These are phyloP conservation scores for Choloepus didactylus DNA, from an alignment of 2,797 vertebrate genomes.

Conservation along the genomic window DNA sequence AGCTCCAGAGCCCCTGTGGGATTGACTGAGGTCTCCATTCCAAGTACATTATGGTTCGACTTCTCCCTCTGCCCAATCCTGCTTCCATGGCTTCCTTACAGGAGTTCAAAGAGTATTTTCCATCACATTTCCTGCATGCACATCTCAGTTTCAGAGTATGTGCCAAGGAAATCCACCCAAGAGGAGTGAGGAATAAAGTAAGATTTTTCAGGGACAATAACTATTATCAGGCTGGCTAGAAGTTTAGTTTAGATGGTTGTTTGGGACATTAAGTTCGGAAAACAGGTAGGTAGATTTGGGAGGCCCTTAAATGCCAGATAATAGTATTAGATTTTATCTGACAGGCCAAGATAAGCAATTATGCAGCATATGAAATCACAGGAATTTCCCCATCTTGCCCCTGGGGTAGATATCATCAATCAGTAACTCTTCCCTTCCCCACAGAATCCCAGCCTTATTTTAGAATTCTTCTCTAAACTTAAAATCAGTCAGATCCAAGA, in stretches of 20 bases:
- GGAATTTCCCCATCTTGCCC: not conserved
- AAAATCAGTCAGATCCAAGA: not conserved
- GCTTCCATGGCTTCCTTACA: not conserved
- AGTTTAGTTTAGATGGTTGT: not conserved
- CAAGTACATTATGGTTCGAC: not conserved
- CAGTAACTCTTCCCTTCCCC: not conserved
- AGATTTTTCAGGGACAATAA: not conserved
- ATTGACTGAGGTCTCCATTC: not conserved
- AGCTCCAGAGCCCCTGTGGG: not conserved
- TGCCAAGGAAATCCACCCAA: not conserved
- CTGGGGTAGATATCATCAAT: not conserved
- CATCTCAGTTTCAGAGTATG: not conserved
- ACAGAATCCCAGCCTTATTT: not conserved
- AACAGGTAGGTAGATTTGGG: not conserved
- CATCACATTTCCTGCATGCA: not conserved
- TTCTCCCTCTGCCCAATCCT: not conserved
- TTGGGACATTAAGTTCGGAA: conserved; percentile 13
- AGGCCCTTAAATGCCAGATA: not conserved
- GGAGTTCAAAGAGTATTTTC: not conserved
- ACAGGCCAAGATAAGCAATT: not conserved
- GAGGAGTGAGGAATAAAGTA: not conserved
- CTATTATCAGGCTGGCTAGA: not conserved
- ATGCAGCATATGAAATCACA: not conserved
- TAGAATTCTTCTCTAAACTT: not conserved
- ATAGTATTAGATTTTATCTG: not conserved